Base-by-base conservation (phyloP, 1,140 invertebrate genomes). In the Whitmania pigra region DNA sequence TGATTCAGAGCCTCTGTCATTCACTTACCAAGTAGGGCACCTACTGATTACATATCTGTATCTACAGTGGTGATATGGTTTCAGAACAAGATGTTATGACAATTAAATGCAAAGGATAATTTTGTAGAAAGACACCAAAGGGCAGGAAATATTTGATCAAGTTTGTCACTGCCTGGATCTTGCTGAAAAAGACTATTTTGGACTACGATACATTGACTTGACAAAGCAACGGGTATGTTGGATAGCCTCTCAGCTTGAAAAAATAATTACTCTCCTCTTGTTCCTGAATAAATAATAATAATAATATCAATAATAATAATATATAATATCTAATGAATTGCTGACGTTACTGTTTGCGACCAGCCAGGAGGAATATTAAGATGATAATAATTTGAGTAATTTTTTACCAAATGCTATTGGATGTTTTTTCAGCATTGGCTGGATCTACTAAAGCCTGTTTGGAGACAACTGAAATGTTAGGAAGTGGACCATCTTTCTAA, bases 131-230 rank as follows among this genome's bases (percentile, higher is more conserved):
- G 89, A 92, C 80, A 90, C 94, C 78, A 93, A 93, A 83, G 94
- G 94, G 72, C 92, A 91, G 81, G 91, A 89, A 83, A 86, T 98
- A 71, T 84, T 97, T 78, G 93, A 97, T 79, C 89, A 91, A 86
- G 90, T 96, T 71, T 97, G 93, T 82, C 88, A 91, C 76, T 89
- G 93, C 79, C 85, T 97, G 73, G 93, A 95, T 84, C 87, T 97
- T 75, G 87, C 92, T 74, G 94, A 97, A 84, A 94, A 91, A 77
- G 94, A 97, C 84, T 97, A 97, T 83, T 97, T 97, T 84, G 94
- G 94, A 11, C 86, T 98, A 29, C 87, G 94, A 74, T 97, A 91
- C 88, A 92, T 96, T 53, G 94, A 97, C 84, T 82, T 87, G 43
- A 87, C 88, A 76, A 93, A 93, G 77, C 93, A 97, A 83, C 87